Base-by-base conservation (phyloP, 2,113 vertebrate species). In the Grammomys dolichurus region DNA sequence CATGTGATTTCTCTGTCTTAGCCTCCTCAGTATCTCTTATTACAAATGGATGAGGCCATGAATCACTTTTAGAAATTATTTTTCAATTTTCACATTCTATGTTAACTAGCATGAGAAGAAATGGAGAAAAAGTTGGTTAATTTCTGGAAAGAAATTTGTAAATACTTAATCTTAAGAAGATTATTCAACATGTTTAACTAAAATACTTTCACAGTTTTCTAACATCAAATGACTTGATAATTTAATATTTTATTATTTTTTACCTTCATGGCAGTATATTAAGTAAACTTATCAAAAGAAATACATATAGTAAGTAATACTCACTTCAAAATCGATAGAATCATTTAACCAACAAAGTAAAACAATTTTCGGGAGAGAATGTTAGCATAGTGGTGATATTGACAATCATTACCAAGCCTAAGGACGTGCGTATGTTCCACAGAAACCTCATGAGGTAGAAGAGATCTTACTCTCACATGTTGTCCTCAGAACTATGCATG, bases 71-170 rank as follows among this genome's bases (percentile, higher is more conserved):
- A 60, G 80, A 82, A 26, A 8, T 82, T 16, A 82, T 12, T 82
- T 54, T 76, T 84, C 85, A 77, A 56, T 20, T 14, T 20, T 76
- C 33, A 77, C 36, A 65, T 24, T 40, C 19, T 43, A 46, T 76
- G 22, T 56, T 75, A 80, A 5, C n/a, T 86, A 78, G 3, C 87
- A 10, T 51, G 33, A 90, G 33, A 63, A 80, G 20, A 94, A 90
- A 89, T 48, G 33, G 22, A 86, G 12, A 36, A 46, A 51, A 58
- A 78, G 86, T 33, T 56, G 12, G 19, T 54, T 56, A 54, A 72
- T 78, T 86, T 77, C 46, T 86, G n/a, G 36, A 96, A 81, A 93
- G 36, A 3, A 58, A 80, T 86, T 24, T 89, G 65, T 13, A 92
- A 73, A 5, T 93, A 84, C 51, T 88, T 63, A 76, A 69, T 51